Evolutionary conservation across 2,888 invertebrate genomes (phyloP).

Genomic region (Chymomyza procnemis): DNA sequence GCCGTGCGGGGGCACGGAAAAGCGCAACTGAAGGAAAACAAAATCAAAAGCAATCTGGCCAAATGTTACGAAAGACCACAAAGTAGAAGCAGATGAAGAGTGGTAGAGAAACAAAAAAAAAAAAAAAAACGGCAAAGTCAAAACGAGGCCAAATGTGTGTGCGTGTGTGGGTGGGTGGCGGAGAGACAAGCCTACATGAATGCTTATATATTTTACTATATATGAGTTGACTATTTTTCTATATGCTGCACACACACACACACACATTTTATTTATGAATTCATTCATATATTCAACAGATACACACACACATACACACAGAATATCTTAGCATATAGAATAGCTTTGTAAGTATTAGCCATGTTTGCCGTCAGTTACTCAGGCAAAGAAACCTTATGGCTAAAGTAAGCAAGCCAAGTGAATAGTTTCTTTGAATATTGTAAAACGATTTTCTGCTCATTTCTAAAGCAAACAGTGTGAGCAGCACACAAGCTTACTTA

Average conservation of each 20-base stretch:
- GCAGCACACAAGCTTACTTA: too few relatives aligned
- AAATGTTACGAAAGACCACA: slow-evolving; percentile 27
- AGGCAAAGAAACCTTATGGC: neutral
- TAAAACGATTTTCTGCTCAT: neutral
- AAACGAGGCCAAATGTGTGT: slow-evolving; percentile 1
- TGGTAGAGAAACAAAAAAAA: neutral
- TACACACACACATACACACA: neutral
- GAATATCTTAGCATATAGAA: neutral
- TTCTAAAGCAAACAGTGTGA: neutral
- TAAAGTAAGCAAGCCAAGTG: neutral
- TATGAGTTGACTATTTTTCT: neutral
- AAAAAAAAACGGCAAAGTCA: slow-evolving; percentile 15
- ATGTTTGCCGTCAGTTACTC: neutral
- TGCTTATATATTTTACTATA: neutral
- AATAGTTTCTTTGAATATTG: neutral
- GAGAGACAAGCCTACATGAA: neutral
- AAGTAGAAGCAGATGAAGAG: slow-evolving; percentile 1
- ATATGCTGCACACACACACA: neutral
- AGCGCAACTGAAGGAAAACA: slow-evolving; percentile 1
- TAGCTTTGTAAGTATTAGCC: neutral
- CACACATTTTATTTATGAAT: neutral
- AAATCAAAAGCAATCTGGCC: slow-evolving; percentile 31
- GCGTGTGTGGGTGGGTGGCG: slow-evolving; percentile 33
- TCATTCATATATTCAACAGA: neutral
- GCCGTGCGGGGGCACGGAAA: too few relatives aligned